These are phyloP conservation scores for Alligator mississippiensis DNA, from an alignment of 2,113 vertebrate genomes.

Conservation along the genomic window DNA sequence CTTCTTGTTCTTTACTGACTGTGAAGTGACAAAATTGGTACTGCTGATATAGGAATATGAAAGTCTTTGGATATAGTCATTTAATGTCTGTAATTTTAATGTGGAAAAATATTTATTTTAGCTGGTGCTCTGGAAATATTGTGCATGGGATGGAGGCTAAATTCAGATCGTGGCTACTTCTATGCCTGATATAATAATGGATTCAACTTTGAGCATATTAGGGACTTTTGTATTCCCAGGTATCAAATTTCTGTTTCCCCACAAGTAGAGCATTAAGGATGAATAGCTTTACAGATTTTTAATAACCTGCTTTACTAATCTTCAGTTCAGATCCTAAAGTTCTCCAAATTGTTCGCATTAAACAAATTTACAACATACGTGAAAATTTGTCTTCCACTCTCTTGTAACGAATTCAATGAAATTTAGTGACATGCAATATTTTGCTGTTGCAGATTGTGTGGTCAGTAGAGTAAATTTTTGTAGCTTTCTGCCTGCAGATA, in stretches of 20 bases:
- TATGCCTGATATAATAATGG: slow-evolving; percentile 27
- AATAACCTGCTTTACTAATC: slow-evolving; percentile 31
- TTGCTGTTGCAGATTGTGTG: slow-evolving; percentile 52
- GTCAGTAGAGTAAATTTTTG: slow-evolving; percentile 4
- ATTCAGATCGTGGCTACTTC: slow-evolving; percentile 48
- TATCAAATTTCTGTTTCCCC: slow-evolving; percentile 19
- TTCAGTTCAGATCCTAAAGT: slow-evolving; percentile 33
- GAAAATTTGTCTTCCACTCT: slow-evolving; percentile 8
- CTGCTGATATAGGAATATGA: slow-evolving; percentile 53
- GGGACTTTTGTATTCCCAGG: slow-evolving; percentile 44
- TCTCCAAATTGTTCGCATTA: background rate
- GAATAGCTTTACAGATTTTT: slow-evolving; percentile 51
- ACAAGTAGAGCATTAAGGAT: slow-evolving; percentile 22
- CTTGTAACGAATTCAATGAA: background rate
- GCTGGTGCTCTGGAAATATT: slow-evolving; percentile 44
- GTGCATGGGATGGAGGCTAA: slow-evolving; percentile 23
- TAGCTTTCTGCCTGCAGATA: background rate
- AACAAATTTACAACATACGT: background rate
- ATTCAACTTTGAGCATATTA: slow-evolving; percentile 33
- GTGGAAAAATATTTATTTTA: slow-evolving; percentile 48
- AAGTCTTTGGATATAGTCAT: slow-evolving; percentile 31
- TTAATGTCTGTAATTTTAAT: slow-evolving; percentile 25
- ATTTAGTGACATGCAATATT: slow-evolving; percentile 53
- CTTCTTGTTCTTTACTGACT: slow-evolving; percentile 65
- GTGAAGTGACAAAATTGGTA: slow-evolving; percentile 45